A percentile compares a stretch with the other conserved stretches of the same genome.
phyloP scores from a whole-genome alignment of 2,888 invertebrate species.

The Elegia similella region DNA sequence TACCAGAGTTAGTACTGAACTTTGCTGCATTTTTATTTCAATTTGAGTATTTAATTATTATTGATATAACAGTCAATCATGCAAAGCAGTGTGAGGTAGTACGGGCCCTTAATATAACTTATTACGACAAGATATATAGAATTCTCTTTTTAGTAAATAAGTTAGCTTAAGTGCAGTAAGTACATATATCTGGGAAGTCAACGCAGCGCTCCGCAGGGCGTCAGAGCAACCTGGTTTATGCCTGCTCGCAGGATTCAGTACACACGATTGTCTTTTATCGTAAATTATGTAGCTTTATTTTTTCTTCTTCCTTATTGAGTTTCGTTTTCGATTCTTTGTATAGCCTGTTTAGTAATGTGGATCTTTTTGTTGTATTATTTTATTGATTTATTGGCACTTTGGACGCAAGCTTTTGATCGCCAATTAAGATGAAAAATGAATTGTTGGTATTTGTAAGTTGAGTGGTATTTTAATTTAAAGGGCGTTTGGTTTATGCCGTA shows the following conservation, averaged over 20 bases:
- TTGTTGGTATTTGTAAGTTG: not conserved
- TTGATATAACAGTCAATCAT: too few species aligned
- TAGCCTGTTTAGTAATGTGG: conserved; percentile 14
- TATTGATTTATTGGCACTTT: conserved; percentile 16
- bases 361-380: not conserved
- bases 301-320: conserved; percentile 41
- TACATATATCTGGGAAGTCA: conserved; percentile 46
- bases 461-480: not conserved
- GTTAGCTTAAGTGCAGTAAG: conserved; percentile 33
- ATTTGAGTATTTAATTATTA: too few species aligned
- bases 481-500: not conserved
- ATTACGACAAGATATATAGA: not conserved
- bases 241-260: conserved; percentile 52
- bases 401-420: not conserved
- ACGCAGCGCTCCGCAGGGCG: conserved; percentile 55
- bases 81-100: too few species aligned
- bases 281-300: conserved; percentile 54
- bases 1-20: too few species aligned
- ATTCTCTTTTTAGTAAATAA: conserved; percentile 17
- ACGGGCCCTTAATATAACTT: too few species aligned
- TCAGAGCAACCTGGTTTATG: conserved; percentile 61
- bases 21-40: too few species aligned
- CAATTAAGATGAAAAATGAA: not conserved
- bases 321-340: conserved; percentile 33
- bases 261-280: conserved; percentile 44